A percentile compares a stretch with the other conserved stretches of the same genome.
Conservation (phyloP, 2,888 invertebrate genomes). For the Crioceris asparagi region DNA sequence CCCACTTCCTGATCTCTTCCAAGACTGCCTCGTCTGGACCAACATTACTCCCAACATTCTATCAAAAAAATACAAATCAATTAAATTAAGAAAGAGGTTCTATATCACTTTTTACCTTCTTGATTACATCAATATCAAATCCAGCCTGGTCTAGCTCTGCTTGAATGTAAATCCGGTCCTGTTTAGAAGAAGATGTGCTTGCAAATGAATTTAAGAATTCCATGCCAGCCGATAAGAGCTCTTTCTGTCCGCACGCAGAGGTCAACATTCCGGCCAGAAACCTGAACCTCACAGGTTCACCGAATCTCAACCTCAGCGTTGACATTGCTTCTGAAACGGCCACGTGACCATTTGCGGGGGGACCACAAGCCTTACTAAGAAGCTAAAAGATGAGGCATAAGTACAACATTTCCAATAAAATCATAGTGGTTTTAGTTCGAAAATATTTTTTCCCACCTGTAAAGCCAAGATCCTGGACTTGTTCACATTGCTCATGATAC, state of each 20-base stretch:
- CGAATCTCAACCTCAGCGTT: constrained; percentile 74
- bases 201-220: constrained; percentile 77
- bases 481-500: constrained; percentile 81
- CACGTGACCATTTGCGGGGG: constrained; percentile 64
- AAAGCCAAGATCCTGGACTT: constrained; percentile 74
- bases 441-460: constrained; percentile 48
- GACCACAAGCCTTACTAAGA: constrained; percentile 72
- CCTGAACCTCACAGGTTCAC: constrained; percentile 86
- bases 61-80: constrained; percentile 18
- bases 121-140: constrained; percentile 52
- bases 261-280: constrained; percentile 82
- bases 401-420: neutral
- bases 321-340: constrained; percentile 86
- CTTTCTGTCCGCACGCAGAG: constrained; percentile 57
- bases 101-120: constrained; percentile 41
- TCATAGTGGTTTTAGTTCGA: neutral
- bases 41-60: constrained; percentile 56
- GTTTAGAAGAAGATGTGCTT: constrained; percentile 62
- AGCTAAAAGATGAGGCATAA: constrained; percentile 45
- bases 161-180: constrained; percentile 73
- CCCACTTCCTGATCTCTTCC: constrained; percentile 64
- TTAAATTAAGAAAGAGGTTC: neutral
- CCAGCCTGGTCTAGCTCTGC: constrained; percentile 77
- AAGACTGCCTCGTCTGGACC: constrained; percentile 52
- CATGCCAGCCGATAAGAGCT: constrained; percentile 69